Evolutionary conservation across 1,140 invertebrate species (phyloP), one percentile per base, ranked within the genome.

Genomic region (Aphelenchoides fujianensis): DNA sequence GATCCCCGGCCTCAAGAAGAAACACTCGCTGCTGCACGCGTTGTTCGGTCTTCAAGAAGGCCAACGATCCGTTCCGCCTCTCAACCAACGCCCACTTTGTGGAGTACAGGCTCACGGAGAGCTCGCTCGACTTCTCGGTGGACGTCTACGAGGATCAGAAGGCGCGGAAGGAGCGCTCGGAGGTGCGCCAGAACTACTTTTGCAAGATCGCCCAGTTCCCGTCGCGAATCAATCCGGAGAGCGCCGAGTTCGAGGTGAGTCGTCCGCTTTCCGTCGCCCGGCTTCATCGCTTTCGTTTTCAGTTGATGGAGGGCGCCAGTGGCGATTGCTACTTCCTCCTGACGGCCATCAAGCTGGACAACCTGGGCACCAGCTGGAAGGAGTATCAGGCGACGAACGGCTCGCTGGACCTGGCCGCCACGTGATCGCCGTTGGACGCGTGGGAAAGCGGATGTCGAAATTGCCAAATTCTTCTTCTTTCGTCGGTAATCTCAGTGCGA

Each of bases 311-410:
- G 59, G 74, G 77, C 7, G 75, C 73, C 27, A 77, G 74, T 27
- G 76, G 77, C 23, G 68, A 81, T 36, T 80, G 75, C 28, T 78
- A 78, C 54, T 76, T 78, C 72, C 31, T 76, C 27, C n/a, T 78
- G 59, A 74, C 73, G 16, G 62, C 53, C 34, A 68, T 79, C 9
- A 78, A 78, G 31, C 34, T 76, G 32, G 76, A 78, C 57, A 80
- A 80, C 37, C 73, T 67, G 23, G 66, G 36, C 32, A 80, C 78
- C 2, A 78, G 73, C 70, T 78, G 76, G 76, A 78, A 78, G 61
- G 78, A 78, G n/a, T 78, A 77, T 34, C 69, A 81, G 41, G 32
- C 75, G 1, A 30, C 57, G 3, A 72, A 78, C 64, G 76, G 76
- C 7, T 77, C 69, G 23, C 30, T 80, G 53, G 78, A 78, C 66